phyloP scores from a whole-genome alignment of 2,888 invertebrate species.

The Eristalis arbustorum region DNA sequence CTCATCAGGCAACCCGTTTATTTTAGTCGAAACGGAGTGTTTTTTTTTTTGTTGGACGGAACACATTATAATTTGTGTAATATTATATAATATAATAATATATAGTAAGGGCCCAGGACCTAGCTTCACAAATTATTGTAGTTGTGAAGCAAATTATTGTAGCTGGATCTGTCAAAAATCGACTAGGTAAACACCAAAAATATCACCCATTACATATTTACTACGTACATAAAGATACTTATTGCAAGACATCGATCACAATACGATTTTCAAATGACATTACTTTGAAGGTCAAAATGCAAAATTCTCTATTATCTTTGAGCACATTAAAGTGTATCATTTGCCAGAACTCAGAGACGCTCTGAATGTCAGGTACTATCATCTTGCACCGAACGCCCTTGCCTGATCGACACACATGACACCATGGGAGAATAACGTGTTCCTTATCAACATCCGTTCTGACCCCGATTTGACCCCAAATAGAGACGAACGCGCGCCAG shows the following conservation, averaged over 20 bases:
- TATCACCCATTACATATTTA: no score
- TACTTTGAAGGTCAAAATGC: not conserved
- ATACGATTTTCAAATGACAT: not conserved
- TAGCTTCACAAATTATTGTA: no score
- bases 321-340: not conserved
- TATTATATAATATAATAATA: no score
- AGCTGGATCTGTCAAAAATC: no score
- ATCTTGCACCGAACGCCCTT: conserved; percentile 16
- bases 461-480: conserved; percentile 14
- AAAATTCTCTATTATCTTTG: not conserved
- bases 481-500: not conserved
- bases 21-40: no score
- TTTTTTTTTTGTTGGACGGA: no score
- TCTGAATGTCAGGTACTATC: conserved; percentile 12
- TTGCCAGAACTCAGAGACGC: not conserved
- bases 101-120: no score
- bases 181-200: no score
- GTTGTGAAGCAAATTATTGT: no score
- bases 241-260: not conserved
- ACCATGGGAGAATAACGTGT: conserved; percentile 21
- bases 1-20: no score
- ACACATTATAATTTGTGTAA: no score
- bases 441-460: conserved; percentile 20
- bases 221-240: no score
- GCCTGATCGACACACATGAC: conserved; percentile 1